Base-by-base conservation (phyloP, 2,888 invertebrate genomes). In the Drosophila borborema region DNA sequence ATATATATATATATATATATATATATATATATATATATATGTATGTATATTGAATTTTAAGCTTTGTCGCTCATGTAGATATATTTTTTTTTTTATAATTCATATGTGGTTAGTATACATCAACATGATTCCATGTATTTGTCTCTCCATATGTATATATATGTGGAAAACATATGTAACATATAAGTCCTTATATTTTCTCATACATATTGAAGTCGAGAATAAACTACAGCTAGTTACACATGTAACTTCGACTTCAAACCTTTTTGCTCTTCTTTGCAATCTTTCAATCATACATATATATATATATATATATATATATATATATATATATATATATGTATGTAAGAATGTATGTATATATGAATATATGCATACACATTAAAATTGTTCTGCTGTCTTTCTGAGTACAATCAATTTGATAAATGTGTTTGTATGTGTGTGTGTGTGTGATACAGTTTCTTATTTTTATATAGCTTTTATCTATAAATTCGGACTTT, bases 401-500 rank as follows among this genome's bases (percentile, higher is more conserved):
- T 60, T 45, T 60, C 16, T 68, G 41, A 70, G 77, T 77, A 82
- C 83, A 85, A 66, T 80, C 81, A 71, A 55, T 74, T 85, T 82
- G 85, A 77, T 85, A 85, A 72, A 70, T 80, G 62, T 38, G 4
- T 28, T 2, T 77, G 4, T 20, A 10, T 51, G 6, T n/a, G n/a
- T 10, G 34, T 53, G 34, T 53, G 16, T 54, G 31, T 68, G 41
- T 78, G 72, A 56, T 60, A 8, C 3, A 34, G 20, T 45, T 45
- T 20, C 16, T 56, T 51, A 46, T 59, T 73, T 64, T 65, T 64
- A 72, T 46, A 69, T 69, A 68, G 58, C 53, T 73, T 66, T 65
- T 64, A 53, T 71, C 71, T 78, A 90, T 91, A 91, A 90, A 91
- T 90, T 90, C 91, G 90, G 91, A 90, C 90, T 91, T 91, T 89